Evolutionary conservation across 2,113 vertebrate genomes (phyloP), one percentile per base, ranked within the genome.

Genomic region (Thalassoma bifasciatum): DNA sequence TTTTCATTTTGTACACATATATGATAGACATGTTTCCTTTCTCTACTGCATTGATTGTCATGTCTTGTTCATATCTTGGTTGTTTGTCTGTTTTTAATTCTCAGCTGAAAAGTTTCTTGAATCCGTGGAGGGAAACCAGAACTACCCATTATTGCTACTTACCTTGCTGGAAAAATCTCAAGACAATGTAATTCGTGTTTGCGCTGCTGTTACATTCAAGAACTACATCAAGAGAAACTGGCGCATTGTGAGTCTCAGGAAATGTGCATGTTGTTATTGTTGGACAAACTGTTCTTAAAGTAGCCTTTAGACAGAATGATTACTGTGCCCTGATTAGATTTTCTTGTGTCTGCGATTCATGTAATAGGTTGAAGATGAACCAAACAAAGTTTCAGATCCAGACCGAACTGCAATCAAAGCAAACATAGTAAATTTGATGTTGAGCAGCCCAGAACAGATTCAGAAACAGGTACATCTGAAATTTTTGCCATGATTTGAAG

Each of bases 151-250:
- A 62, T 88, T 99, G 57, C 95, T 99, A 5, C 93, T 99, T 78
- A 98, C 97, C 0, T 88, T 98, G 62, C 84, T 99, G 82, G 98
- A 99, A 85, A 99, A 98, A 78, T 98, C 97, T 37, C 98, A 98
- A 82, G 97, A 99, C 81, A 96, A 94, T 30, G 98, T 99, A 79
- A 98, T 99, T 74, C 95, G 98, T 82, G 98, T 99, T 23, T 99
- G 98, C 88, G 94, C 98, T 22, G 97, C 97, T 62, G 98, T 99
- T 61, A 99, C 97, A 0, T 99, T 99, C 92, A 99, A 99, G 92
- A 99, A 99, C 76, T 99, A 98, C 77, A 98, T 99, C 84, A 99
- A 99, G 91, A 97, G 98, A 89, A 99, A 99, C 90, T 99, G 98
- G 98, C 96, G 97, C 91, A 94, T 98, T 92, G 98, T 99, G 93